Conservation (phyloP, 2,797 vertebrate species). For the Smutsia gigantea region DNA sequence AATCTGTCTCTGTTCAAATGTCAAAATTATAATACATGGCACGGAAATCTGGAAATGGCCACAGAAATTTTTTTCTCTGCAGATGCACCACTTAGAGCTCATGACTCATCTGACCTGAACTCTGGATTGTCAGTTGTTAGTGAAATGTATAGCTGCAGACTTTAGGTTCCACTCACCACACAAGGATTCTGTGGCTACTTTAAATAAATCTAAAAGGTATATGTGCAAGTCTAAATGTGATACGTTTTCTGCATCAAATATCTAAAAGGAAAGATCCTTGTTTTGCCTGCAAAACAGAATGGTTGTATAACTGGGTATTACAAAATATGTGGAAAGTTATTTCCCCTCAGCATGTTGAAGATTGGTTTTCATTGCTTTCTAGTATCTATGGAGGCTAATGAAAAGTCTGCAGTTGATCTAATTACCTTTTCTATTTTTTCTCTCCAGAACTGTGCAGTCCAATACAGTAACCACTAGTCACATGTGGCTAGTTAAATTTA, state of each 20-base stretch:
- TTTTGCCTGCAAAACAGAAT: neutral
- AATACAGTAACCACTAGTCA: neutral
- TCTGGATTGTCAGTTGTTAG: neutral
- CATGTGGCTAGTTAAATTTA: neutral
- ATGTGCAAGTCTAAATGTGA: neutral
- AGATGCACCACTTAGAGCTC: neutral
- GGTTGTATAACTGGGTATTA: neutral
- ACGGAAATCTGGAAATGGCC: neutral
- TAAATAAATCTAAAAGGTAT: neutral
- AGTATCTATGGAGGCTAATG: neutral
- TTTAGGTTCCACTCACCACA: neutral
- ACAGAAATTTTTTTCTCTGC: neutral
- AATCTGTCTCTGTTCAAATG: neutral
- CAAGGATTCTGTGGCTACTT: neutral
- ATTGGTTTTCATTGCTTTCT: neutral
- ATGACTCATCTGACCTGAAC: neutral
- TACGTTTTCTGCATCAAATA: neutral
- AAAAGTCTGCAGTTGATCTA: neutral
- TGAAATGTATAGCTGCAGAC: neutral
- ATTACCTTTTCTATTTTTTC: neutral
- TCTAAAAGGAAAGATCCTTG: neutral
- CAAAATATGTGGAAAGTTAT: neutral
- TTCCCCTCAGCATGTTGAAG: neutral
- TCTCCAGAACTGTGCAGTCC: neutral
- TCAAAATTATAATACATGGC: neutral